Percentiles rank a stretch among this genome's conserved stretches.
phyloP scores from a whole-genome alignment of 2,797 vertebrate species.

The Bothrops alternatus region DNA sequence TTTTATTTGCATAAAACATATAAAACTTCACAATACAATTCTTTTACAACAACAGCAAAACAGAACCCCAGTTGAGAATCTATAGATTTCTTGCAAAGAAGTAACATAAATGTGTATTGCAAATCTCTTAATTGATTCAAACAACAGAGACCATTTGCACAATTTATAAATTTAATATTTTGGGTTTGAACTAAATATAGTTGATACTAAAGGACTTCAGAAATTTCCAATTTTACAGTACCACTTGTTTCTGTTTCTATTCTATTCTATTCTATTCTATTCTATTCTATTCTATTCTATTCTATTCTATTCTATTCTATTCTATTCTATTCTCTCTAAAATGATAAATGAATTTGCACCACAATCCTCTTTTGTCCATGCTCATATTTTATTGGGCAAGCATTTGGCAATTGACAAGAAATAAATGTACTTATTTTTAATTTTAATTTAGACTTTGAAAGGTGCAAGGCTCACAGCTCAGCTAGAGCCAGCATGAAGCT shows the following conservation, averaged over 20 bases:
- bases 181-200: constrained; percentile 17
- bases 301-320: no score
- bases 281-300: no score
- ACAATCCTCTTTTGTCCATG: not conserved
- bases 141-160: not conserved
- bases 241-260: no score
- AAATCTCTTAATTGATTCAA: constrained; percentile 8
- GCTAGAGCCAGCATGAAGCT: no score
- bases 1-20: not conserved
- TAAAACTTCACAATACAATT: not conserved
- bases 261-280: no score
- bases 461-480: no score
- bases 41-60: not conserved
- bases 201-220: not conserved
- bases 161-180: not conserved
- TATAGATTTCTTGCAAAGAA: constrained; percentile 3
- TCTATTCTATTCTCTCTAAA: not conserved
- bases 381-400: not conserved
- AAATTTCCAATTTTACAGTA: not conserved
- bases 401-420: not conserved
- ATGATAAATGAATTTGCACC: not conserved
- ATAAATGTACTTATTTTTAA: not conserved
- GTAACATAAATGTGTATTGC: constrained; percentile 2
- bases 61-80: not conserved
- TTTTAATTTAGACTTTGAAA: not conserved